phyloP scores from a whole-genome alignment of 1,140 invertebrate genomes.

The Diachasma alloeum region DNA sequence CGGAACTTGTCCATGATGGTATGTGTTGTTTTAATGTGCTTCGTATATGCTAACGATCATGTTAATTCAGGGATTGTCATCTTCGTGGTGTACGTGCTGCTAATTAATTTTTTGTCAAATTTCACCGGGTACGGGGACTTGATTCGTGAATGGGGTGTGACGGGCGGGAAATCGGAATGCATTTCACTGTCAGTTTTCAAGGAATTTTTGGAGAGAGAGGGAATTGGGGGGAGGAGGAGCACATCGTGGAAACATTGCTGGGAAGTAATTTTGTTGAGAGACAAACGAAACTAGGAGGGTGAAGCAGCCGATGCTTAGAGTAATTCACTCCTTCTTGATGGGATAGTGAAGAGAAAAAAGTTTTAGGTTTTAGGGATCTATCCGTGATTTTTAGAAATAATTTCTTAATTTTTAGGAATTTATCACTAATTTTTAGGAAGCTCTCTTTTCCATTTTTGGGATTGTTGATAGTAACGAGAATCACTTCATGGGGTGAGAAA shows the following conservation, averaged over 20 bases:
- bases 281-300: too few relatives aligned
- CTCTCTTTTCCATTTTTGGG: too few relatives aligned
- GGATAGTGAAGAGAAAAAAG: too few relatives aligned
- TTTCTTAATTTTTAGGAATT: too few relatives aligned
- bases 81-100: neutral
- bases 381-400: too few relatives aligned
- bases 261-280: too few relatives aligned
- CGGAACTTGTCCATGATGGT: slow-evolving; percentile 32
- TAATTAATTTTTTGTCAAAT: neutral
- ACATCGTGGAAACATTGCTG: neutral
- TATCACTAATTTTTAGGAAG: too few relatives aligned
- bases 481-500: too few relatives aligned
- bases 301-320: too few relatives aligned
- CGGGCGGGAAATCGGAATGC: neutral
- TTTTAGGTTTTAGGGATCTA: too few relatives aligned
- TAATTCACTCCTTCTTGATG: too few relatives aligned
- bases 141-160: neutral
- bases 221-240: neutral
- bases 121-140: neutral
- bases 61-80: neutral
- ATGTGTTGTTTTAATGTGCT: slow-evolving; percentile 19
- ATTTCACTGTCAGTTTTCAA: neutral
- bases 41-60: neutral
- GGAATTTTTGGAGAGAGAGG: neutral
- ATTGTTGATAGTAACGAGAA: too few relatives aligned